phyloP scores from a whole-genome alignment of 2,888 invertebrate species.

The Oligia strigilis region DNA sequence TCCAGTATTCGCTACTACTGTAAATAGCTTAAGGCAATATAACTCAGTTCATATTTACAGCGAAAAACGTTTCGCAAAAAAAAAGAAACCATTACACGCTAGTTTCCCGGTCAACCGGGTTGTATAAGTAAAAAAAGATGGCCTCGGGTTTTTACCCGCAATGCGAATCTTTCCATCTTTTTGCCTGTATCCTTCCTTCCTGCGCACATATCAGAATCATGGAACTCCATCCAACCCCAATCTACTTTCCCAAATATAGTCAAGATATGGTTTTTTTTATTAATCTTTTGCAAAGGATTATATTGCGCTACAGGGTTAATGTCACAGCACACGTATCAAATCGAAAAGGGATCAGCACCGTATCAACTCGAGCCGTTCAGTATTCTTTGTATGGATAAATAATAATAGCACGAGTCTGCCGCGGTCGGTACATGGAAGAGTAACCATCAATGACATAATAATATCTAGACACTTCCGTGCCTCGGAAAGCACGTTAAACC shows the following conservation, averaged over 20 bases:
- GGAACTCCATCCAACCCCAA: background rate
- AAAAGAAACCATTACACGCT: conserved; percentile 18
- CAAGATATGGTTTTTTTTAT: background rate
- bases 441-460: no score
- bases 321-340: no score
- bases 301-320: no score
- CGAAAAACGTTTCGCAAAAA: conserved; percentile 22
- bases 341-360: no score
- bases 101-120: conserved; percentile 34
- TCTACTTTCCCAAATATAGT: background rate
- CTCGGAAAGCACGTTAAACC: no score
- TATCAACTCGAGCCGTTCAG: no score
- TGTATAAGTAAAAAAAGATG: conserved; percentile 38
- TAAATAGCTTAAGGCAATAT: conserved; percentile 13
- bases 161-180: conserved; percentile 51
- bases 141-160: conserved; percentile 47
- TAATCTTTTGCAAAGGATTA: background rate
- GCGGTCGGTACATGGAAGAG: no score
- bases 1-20: background rate
- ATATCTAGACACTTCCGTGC: no score
- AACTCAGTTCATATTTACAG: conserved; percentile 10
- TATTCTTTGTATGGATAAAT: no score
- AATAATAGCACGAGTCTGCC: no score
- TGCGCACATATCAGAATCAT: background rate
- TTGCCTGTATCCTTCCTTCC: conserved; percentile 8